Conservation (phyloP, 1,140 invertebrate species). For the Leptinotarsa undecemlineata region DNA sequence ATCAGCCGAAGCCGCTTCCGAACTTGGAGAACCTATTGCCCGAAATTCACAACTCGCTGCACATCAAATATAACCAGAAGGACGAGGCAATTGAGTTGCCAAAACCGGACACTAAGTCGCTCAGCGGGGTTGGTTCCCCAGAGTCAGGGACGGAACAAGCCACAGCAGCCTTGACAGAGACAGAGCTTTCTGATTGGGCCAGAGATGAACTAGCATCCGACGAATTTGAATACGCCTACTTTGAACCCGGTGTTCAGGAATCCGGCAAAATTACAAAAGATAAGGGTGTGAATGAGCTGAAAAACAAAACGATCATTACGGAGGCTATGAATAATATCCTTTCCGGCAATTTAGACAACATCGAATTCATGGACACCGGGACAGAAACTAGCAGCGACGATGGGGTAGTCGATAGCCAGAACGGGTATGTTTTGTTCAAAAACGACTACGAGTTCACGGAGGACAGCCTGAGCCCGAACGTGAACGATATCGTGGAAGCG, state of each 20-base stretch:
- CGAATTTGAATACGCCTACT: constrained; percentile 69
- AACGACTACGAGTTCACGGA: constrained; percentile 64
- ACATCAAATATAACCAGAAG: constrained; percentile 36
- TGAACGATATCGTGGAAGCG: constrained; percentile 44
- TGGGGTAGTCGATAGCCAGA: constrained; percentile 61
- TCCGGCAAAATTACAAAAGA: constrained; percentile 57
- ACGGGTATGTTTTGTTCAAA: constrained; percentile 72
- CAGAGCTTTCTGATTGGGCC: constrained; percentile 84
- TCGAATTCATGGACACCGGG: constrained; percentile 78
- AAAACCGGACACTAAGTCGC: constrained; percentile 27
- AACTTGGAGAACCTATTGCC: constrained; percentile 44
- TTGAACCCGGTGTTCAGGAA: constrained; percentile 63
- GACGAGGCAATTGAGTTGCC: constrained; percentile 29
- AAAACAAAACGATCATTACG: constrained; percentile 35
- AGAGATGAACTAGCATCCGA: constrained; percentile 75
- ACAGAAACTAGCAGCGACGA: constrained; percentile 67
- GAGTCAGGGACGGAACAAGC: constrained; percentile 66
- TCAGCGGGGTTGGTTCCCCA: constrained; percentile 59
- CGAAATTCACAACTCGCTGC: constrained; percentile 45
- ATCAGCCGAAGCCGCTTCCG: constrained; percentile 53
- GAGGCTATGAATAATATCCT: constrained; percentile 52
- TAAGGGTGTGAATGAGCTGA: constrained; percentile 36
- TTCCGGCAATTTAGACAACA: constrained; percentile 58
- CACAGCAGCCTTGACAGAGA: constrained; percentile 75
- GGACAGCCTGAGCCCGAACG: constrained; percentile 59